Evolutionary conservation across 2,113 vertebrate genomes (phyloP).

Genomic region (Piaya cayana): DNA sequence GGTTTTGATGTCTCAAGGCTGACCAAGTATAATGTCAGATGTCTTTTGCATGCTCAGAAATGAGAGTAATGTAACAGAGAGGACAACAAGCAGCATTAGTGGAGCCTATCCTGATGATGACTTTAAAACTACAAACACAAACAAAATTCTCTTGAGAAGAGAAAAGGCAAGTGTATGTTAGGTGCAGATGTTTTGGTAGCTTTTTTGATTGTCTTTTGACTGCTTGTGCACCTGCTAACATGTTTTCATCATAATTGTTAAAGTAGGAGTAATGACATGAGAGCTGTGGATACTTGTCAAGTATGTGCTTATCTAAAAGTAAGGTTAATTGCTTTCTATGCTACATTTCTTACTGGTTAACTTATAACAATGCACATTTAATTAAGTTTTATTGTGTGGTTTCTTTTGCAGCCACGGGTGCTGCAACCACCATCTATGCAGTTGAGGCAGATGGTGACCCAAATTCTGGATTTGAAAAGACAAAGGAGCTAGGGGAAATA

Average conservation of each 20-base stretch:
- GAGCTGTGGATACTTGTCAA: background rate
- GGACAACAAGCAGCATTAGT: background rate
- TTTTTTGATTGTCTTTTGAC: background rate
- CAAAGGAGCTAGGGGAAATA: slow-evolving; percentile 86
- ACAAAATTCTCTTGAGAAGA: background rate
- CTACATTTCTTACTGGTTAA: background rate
- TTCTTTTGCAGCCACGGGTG: slow-evolving; percentile 85
- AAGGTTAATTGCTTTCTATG: background rate
- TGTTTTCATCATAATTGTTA: background rate
- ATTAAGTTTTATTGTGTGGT: background rate
- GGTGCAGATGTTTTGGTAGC: background rate
- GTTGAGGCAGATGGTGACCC: slow-evolving; percentile 97
- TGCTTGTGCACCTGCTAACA: background rate
- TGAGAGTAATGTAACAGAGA: background rate
- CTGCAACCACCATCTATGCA: slow-evolving; percentile 93
- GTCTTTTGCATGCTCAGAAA: background rate
- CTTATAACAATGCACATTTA: background rate
- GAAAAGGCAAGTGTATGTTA: background rate
- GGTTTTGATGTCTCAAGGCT: background rate
- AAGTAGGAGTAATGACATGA: background rate
- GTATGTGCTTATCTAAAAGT: background rate
- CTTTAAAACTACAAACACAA: background rate
- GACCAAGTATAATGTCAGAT: background rate
- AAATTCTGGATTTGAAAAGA: slow-evolving; percentile 85
- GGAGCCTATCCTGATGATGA: background rate